phyloP scores from a whole-genome alignment of 2,888 invertebrate species.

The Dynastes hyllus region DNA sequence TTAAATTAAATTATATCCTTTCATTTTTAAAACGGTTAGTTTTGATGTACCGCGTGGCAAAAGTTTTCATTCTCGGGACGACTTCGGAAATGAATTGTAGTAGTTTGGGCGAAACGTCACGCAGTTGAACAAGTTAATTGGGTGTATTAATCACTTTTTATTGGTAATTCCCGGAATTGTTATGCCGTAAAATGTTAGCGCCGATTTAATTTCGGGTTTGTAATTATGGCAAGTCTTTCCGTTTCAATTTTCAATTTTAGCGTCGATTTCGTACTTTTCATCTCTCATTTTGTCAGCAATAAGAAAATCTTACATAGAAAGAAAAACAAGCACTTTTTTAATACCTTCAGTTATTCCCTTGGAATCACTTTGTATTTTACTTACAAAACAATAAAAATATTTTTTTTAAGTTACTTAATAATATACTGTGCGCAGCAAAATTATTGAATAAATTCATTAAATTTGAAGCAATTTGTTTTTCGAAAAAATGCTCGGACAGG shows the following conservation, averaged over 20 bases:
- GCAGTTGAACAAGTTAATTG: slow-evolving; percentile 67
- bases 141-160: slow-evolving; percentile 68
- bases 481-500: too few species aligned
- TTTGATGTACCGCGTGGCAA: background rate
- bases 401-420: too few species aligned
- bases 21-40: slow-evolving; percentile 64
- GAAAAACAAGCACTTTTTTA: too few species aligned
- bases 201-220: slow-evolving; percentile 64
- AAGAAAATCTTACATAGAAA: too few species aligned
- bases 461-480: too few species aligned
- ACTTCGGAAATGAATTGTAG: slow-evolving; percentile 63
- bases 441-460: too few species aligned
- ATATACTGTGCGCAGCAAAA: too few species aligned
- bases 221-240: slow-evolving; percentile 61
- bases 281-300: too few species aligned
- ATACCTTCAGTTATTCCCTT: too few species aligned
- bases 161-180: slow-evolving; percentile 63
- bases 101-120: slow-evolving; percentile 65
- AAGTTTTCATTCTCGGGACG: slow-evolving; percentile 59
- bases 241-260: slow-evolving; percentile 2
- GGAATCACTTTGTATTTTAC: too few species aligned
- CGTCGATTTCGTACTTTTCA: too few species aligned
- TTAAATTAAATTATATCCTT: slow-evolving; percentile 66
- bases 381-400: too few species aligned
- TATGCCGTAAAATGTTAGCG: slow-evolving; percentile 61